Conservation (phyloP, 1,140 invertebrate species). For the Leptonema lineaticorne region DNA sequence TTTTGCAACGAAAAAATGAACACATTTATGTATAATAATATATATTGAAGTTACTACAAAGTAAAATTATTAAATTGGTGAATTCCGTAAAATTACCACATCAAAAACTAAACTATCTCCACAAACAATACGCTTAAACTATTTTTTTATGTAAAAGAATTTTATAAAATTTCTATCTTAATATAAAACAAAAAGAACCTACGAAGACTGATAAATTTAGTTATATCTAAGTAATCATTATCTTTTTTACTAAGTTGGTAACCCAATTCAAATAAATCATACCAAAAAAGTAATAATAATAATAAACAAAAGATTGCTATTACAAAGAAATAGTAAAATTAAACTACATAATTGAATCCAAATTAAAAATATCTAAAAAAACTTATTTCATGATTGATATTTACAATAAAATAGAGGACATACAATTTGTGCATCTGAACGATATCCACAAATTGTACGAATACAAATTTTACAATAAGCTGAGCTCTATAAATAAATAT, state of each 20-base stretch:
- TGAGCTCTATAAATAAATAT: neutral
- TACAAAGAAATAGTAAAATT: neutral
- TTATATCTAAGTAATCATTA: neutral
- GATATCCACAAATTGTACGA: too few relatives aligned
- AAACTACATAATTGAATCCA: neutral
- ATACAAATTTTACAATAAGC: too few relatives aligned
- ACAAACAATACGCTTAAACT: slow-evolving; percentile 18
- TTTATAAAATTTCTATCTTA: slow-evolving; percentile 19
- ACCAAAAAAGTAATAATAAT: neutral
- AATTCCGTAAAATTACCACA: slow-evolving; percentile 16
- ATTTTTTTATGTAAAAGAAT: slow-evolving; percentile 17
- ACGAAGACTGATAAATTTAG: neutral
- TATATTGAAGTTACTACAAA: slow-evolving; percentile 15
- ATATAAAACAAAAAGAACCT: slow-evolving; percentile 15
- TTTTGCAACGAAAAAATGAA: slow-evolving; percentile 30
- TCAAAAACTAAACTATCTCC: slow-evolving; percentile 28
- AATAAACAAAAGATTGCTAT: neutral
- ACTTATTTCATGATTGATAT: too few relatives aligned
- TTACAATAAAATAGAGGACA: too few relatives aligned
- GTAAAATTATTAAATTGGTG: slow-evolving; percentile 10
- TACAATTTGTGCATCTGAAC: too few relatives aligned
- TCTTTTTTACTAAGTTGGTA: neutral
- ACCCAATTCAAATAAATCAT: slow-evolving; percentile 3
- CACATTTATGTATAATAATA: slow-evolving; percentile 18
- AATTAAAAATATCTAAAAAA: neutral